Base-by-base conservation (phyloP, 2,888 invertebrate species). In the Apotomis betuletana region DNA sequence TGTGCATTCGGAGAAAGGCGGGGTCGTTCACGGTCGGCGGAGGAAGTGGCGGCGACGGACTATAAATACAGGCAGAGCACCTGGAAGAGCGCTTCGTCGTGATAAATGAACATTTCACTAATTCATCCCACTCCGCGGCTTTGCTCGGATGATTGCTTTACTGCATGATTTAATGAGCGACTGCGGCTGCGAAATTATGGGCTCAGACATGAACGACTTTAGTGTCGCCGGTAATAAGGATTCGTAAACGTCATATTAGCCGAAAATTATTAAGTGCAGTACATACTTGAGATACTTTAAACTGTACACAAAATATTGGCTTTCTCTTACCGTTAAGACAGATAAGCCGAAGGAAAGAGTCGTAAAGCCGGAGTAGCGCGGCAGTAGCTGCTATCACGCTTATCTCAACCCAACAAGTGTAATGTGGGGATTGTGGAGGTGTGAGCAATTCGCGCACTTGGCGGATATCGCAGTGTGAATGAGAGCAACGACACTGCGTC, bases 261-360 rank as follows among this genome's bases (percentile, higher is more conserved):
- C 65, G 54, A 65, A 65, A 70, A 67, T 49, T 59, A 52, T 64
- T 64, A 64, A 70, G 64, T 52, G 44, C 54, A 65, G 5, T 36
- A 13, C 10, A 49, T 49, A 49, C 13, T 44, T 54, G 41, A 54
- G 46, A 54, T 27, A 15, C 49, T 55, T 65, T 49, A 55, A 67
- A 67, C 57, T 12, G 41, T 67, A 51, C 44, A 49, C 65, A 61
- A 60, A 70, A 67, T 60, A 70, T 60, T 44, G 57, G 67, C 71
- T 71, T 71, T 71, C 71, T 67, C 71, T 62, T 67, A 67, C 71
- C 67, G 71, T 62, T 71, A 71, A 58, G 41, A 59, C 36, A 49
- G 65, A 61, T 55, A 67, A 71, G 55, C 36, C 15, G 36, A 65
- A 13, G 41, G 44, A 67, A 61, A 67, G 51, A 61, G 57, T 57